Percentiles rank a stretch among this genome's conserved stretches.
These are phyloP conservation scores for Sylvia atricapilla DNA, from an alignment of 2,113 vertebrate species.

Conservation along the genomic window DNA sequence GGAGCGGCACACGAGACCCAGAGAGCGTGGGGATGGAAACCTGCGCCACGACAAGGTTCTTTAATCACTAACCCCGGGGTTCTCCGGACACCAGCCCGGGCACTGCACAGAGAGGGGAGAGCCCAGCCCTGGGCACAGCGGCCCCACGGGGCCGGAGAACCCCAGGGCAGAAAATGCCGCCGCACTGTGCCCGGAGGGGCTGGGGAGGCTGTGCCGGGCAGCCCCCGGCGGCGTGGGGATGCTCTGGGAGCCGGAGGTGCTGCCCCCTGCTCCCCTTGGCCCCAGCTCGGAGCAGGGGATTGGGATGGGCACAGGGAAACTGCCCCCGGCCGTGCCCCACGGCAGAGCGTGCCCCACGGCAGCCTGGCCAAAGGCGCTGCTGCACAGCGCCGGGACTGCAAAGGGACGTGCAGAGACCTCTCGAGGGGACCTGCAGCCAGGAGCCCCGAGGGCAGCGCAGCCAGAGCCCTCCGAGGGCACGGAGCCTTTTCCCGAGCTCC, in stretches of 20 bases:
- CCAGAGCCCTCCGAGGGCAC: no score
- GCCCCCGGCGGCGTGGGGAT: accelerated
- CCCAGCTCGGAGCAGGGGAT: accelerated
- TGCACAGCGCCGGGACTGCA: not conserved
- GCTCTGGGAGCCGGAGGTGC: accelerated
- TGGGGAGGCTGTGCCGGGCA: not conserved
- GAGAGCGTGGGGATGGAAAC: not conserved
- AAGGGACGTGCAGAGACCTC: no score
- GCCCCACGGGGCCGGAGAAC: not conserved
- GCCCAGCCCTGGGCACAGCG: accelerated
- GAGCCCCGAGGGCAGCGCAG: not conserved
- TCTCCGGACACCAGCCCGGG: no score
- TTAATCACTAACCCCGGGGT: accelerated
- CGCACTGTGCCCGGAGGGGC: no score
- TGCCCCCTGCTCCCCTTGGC: not conserved
- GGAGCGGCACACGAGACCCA: not conserved
- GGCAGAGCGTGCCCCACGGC: no score
- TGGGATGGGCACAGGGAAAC: no score
- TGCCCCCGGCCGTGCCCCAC: no score
- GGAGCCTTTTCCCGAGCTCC: no score
- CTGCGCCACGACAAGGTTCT: accelerated
- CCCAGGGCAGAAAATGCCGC: accelerated
- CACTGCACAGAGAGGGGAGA: not conserved
- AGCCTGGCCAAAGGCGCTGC: no score
- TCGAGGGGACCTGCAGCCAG: not conserved